Percentiles rank a stretch among this genome's conserved stretches.
phyloP scores from a whole-genome alignment of 2,888 invertebrate genomes.

The Heliconius ismenius region DNA sequence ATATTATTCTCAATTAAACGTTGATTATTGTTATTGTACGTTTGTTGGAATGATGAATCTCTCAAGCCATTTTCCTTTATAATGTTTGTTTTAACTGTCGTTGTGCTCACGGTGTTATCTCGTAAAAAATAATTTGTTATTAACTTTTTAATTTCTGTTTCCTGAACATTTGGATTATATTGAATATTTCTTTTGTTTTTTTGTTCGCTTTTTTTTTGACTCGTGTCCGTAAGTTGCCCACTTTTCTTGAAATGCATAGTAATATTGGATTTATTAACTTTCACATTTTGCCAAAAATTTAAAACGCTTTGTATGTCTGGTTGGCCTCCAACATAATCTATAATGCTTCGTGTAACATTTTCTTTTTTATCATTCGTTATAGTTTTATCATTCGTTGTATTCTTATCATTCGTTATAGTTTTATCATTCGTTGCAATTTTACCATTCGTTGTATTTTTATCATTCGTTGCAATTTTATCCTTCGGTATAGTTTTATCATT shows the following conservation, averaged over 20 bases:
- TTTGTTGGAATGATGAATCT: slow-evolving; percentile 15
- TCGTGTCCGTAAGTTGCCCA: slow-evolving; percentile 2
- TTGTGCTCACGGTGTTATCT: slow-evolving; percentile 1
- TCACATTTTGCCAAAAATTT: slow-evolving; percentile 47
- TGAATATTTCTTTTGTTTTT: slow-evolving; percentile 34
- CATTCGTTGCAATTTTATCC: slow-evolving; percentile 1
- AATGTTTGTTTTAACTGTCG: slow-evolving; percentile 9
- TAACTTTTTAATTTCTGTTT: slow-evolving; percentile 31
- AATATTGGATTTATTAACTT: slow-evolving; percentile 25
- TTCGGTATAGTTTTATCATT: slow-evolving; percentile 33
- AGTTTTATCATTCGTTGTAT: not conserved
- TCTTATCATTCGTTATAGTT: slow-evolving; percentile 35
- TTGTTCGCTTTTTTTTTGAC: slow-evolving; percentile 16
- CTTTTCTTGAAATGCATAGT: not conserved
- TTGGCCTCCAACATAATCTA: slow-evolving; percentile 40
- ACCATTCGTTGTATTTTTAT: slow-evolving; percentile 23
- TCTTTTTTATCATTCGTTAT: slow-evolving; percentile 35
- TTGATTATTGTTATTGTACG: slow-evolving; percentile 1
- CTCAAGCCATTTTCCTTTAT: slow-evolving; percentile 4
- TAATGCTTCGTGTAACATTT: slow-evolving; percentile 27
- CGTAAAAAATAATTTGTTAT: slow-evolving; percentile 23
- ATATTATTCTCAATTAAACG: slow-evolving; percentile 1
- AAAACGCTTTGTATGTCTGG: slow-evolving; percentile 51
- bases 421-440: slow-evolving; percentile 28
- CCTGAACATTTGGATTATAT: slow-evolving; percentile 17